Percentiles rank a stretch among this genome's conserved stretches.
phyloP scores from a whole-genome alignment of 2,797 vertebrate genomes.

The Okamejei kenojei region DNA sequence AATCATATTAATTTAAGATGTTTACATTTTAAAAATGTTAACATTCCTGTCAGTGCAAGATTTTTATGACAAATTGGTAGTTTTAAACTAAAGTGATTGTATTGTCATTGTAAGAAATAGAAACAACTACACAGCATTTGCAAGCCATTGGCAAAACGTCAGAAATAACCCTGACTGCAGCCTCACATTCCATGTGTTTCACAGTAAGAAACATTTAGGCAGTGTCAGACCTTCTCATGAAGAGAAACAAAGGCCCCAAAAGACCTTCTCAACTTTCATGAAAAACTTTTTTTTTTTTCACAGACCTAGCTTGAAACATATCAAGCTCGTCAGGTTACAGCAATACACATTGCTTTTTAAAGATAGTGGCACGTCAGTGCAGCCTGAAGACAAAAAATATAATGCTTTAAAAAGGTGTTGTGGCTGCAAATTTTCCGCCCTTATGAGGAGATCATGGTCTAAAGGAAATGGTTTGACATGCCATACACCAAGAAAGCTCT shows the following conservation, averaged over 20 bases:
- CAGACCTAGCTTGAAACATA: slow-evolving; percentile 67
- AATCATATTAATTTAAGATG: neutral
- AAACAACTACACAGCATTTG: slow-evolving; percentile 62
- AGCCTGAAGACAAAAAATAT: slow-evolving; percentile 71
- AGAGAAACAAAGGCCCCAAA: slow-evolving; percentile 75
- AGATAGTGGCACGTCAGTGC: slow-evolving; percentile 54
- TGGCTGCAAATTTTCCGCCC: slow-evolving; percentile 58
- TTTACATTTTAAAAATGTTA: slow-evolving; percentile 12
- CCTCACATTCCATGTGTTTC: slow-evolving; percentile 92
- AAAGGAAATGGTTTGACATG: slow-evolving; percentile 46
- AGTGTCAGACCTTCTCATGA: slow-evolving; percentile 98
- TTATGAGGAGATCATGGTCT: slow-evolving; percentile 52
- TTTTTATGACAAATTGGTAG: slow-evolving; percentile 44
- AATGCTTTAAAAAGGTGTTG: slow-evolving; percentile 63
- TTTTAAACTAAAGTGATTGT: slow-evolving; percentile 45
- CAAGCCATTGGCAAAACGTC: slow-evolving; percentile 88
- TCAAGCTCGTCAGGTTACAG: slow-evolving; percentile 74
- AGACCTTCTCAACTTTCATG: slow-evolving; percentile 84
- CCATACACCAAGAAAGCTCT: slow-evolving; percentile 40
- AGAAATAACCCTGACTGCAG: slow-evolving; percentile 98
- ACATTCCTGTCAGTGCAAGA: slow-evolving; percentile 3
- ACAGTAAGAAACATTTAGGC: slow-evolving; percentile 98
- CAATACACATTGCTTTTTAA: slow-evolving; percentile 61
- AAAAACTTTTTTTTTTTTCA: slow-evolving; percentile 71
- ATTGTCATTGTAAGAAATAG: slow-evolving; percentile 49